A percentile compares a stretch with the other conserved stretches of the same genome.
phyloP scores from a whole-genome alignment of 2,113 vertebrate genomes.

The Engystomops pustulosus region DNA sequence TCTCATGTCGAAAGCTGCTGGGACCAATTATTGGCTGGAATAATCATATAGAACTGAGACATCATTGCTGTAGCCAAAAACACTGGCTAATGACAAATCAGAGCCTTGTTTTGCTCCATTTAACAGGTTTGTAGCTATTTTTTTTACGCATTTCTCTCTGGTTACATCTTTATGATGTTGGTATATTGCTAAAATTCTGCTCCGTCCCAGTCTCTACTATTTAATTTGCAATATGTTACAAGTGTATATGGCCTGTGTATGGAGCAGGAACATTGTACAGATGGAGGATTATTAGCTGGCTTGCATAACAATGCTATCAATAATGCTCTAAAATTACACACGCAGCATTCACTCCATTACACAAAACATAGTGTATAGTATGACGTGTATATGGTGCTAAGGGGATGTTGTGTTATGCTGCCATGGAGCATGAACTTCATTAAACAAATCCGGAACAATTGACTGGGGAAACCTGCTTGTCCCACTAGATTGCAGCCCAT shows the following conservation, averaged over 20 bases:
- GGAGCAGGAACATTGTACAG: neutral
- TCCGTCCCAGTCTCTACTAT: neutral
- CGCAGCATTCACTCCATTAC: neutral
- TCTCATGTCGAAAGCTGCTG: too few species aligned
- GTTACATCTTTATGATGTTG: too few species aligned
- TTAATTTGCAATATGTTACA: neutral
- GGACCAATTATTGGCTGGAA: too few species aligned
- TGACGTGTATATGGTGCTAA: slow-evolving; percentile 6
- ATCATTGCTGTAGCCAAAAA: too few species aligned
- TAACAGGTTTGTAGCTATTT: too few species aligned
- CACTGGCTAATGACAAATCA: too few species aligned
- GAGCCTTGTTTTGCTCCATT: too few species aligned
- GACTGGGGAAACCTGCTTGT: neutral
- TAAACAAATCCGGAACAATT: slow-evolving; percentile 1
- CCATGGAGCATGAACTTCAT: neutral
- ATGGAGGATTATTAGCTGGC: neutral
- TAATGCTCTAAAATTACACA: neutral
- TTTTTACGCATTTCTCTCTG: too few species aligned
- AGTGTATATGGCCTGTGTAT: neutral
- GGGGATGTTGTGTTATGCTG: neutral
- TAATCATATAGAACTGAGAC: too few species aligned
- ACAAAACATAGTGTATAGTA: neutral
- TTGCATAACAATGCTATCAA: neutral
- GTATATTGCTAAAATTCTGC: too few species aligned
- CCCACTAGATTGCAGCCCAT: neutral